Evolutionary conservation across 2,888 invertebrate species (phyloP).

Genomic region (Atethmia centrago): DNA sequence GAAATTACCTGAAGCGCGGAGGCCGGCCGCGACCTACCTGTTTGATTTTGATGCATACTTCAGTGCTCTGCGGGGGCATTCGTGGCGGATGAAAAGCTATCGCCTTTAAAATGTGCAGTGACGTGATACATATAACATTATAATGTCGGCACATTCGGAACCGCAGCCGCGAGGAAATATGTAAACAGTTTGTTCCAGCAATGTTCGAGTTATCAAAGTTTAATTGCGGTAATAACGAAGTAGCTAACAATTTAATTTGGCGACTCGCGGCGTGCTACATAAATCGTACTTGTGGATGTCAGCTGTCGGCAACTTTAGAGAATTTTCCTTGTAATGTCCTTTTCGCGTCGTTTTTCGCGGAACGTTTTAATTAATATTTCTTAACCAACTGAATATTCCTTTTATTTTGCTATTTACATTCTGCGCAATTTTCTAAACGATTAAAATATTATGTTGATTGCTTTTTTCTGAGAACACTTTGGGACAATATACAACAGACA

Average conservation of each 20-base stretch:
- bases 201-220: slow-evolving; percentile 83
- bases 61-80: slow-evolving; percentile 76
- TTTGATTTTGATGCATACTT: slow-evolving; percentile 90
- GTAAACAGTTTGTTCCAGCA: slow-evolving; percentile 69
- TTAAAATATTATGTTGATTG: slow-evolving; percentile 56
- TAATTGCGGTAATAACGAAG: slow-evolving; percentile 87
- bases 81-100: slow-evolving; percentile 75
- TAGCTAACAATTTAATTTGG: slow-evolving; percentile 88
- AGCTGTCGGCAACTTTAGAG: slow-evolving; percentile 87
- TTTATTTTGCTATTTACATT: slow-evolving; percentile 69
- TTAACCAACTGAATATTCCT: slow-evolving; percentile 73
- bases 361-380: slow-evolving; percentile 89
- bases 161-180: slow-evolving; percentile 48
- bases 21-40: slow-evolving; percentile 82
- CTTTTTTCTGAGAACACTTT: slow-evolving; percentile 50
- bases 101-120: slow-evolving; percentile 66
- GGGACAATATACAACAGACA: slow-evolving; percentile 18
- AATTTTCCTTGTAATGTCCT: slow-evolving; percentile 89
- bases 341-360: slow-evolving; percentile 85
- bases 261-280: slow-evolving; percentile 82
- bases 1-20: slow-evolving; percentile 85
- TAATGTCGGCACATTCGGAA: slow-evolving; percentile 43
- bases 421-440: slow-evolving; percentile 52
- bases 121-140: slow-evolving; percentile 63
- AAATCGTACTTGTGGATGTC: slow-evolving; percentile 89